Conservation (phyloP, 2,797 vertebrate species). For the Phylloscopus collybita region DNA sequence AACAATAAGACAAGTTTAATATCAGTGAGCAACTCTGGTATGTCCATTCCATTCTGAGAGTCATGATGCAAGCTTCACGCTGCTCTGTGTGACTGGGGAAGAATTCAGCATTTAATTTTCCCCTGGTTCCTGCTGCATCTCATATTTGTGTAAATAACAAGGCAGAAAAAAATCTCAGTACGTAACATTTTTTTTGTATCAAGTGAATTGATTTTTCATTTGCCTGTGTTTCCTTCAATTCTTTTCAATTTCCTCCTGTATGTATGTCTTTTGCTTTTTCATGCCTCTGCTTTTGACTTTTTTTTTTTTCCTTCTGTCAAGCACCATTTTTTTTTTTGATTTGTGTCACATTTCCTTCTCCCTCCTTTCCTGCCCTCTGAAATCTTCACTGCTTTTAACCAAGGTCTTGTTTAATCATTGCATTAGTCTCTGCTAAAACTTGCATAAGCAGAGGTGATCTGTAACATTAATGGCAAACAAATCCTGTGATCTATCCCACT, state of each 20-base stretch:
- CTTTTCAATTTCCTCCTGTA: neutral
- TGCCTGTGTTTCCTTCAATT: rapidly evolving
- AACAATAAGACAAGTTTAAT: neutral
- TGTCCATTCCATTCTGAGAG: rapidly evolving
- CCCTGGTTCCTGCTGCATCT: neutral
- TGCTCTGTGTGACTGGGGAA: neutral
- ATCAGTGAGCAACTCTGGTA: neutral
- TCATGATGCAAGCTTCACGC: neutral
- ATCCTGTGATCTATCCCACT: neutral
- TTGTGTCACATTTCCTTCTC: neutral
- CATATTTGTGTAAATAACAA: neutral
- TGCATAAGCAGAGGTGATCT: neutral
- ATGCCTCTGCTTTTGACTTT: neutral
- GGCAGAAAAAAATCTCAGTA: rapidly evolving
- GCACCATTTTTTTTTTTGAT: neutral
- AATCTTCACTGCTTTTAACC: neutral
- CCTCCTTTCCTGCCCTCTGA: neutral
- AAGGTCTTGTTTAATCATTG: neutral
- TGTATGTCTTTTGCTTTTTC: neutral
- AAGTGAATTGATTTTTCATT: neutral
- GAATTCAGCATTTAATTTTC: neutral
- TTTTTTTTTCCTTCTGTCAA: neutral
- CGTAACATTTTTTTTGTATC: neutral
- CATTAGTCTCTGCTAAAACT: neutral
- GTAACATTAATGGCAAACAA: neutral